These are phyloP conservation scores for Arvicanthis niloticus DNA, from an alignment of 2,113 vertebrate species.

Conservation along the genomic window DNA sequence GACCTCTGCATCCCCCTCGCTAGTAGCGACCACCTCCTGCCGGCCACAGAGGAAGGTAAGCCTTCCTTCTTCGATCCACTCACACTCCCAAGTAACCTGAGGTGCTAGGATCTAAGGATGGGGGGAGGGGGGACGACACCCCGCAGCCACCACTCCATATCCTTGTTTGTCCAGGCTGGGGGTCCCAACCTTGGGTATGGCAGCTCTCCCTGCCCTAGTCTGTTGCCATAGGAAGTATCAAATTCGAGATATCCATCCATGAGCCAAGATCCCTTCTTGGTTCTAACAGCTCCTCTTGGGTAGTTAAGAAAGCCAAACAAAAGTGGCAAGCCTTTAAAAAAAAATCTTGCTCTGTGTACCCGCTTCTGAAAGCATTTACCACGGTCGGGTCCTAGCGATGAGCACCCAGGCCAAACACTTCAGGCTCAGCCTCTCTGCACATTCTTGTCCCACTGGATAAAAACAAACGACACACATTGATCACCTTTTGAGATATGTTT, in stretches of 20 bases:
- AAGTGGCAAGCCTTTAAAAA: too few species aligned
- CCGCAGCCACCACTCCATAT: neutral
- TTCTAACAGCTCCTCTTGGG: neutral
- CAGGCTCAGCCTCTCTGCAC: neutral
- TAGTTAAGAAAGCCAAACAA: neutral
- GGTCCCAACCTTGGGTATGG: neutral
- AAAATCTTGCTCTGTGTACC: neutral
- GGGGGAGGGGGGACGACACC: neutral
- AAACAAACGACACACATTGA: neutral
- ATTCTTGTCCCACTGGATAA: neutral
- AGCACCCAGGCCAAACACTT: neutral
- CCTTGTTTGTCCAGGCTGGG: neutral
- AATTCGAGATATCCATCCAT: neutral
- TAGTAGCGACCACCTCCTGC: slow-evolving; percentile 89
- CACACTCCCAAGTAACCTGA: neutral
- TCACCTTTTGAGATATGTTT: neutral
- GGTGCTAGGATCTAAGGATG: neutral
- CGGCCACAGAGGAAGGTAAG: slow-evolving; percentile 93
- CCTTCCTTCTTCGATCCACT: neutral
- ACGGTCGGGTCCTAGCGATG: neutral
- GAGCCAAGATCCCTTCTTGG: neutral
- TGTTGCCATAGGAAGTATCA: neutral
- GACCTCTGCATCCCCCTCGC: slow-evolving; percentile 98
- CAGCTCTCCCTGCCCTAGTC: neutral
- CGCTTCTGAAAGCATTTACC: neutral